phyloP scores from a whole-genome alignment of 2,888 invertebrate genomes.

The Nesidiocoris tenuis region DNA sequence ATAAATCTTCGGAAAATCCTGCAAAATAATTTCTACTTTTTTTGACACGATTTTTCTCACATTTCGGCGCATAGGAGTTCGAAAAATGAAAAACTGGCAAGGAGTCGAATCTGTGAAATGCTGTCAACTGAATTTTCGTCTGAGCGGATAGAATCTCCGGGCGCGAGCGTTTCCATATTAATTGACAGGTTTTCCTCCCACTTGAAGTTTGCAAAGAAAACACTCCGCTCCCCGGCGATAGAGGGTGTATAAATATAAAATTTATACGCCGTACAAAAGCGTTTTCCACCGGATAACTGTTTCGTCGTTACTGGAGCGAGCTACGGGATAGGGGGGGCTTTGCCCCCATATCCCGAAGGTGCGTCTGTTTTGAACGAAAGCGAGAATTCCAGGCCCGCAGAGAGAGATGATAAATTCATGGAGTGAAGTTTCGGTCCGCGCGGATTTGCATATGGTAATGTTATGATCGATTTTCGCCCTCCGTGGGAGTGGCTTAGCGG shows the following conservation, averaged over 20 bases:
- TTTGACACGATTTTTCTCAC: too few relatives aligned
- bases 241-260: neutral
- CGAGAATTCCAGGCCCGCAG: neutral
- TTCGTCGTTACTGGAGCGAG: neutral
- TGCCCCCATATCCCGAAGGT: neutral
- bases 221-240: neutral
- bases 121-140: neutral
- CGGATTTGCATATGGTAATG: neutral
- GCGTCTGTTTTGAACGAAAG: neutral
- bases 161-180: neutral
- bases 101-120: too few relatives aligned
- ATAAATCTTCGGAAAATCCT: too few relatives aligned
- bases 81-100: too few relatives aligned
- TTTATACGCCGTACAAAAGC: neutral
- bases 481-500: neutral
- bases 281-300: neutral
- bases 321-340: neutral
- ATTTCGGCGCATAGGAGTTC: too few relatives aligned
- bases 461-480: neutral
- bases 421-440: neutral
- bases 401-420: neutral
- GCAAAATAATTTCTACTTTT: too few relatives aligned
- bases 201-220: neutral
- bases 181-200: neutral
- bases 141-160: neutral